Base-by-base conservation (phyloP, 2,113 vertebrate species). In the Apodemus speciosus region DNA sequence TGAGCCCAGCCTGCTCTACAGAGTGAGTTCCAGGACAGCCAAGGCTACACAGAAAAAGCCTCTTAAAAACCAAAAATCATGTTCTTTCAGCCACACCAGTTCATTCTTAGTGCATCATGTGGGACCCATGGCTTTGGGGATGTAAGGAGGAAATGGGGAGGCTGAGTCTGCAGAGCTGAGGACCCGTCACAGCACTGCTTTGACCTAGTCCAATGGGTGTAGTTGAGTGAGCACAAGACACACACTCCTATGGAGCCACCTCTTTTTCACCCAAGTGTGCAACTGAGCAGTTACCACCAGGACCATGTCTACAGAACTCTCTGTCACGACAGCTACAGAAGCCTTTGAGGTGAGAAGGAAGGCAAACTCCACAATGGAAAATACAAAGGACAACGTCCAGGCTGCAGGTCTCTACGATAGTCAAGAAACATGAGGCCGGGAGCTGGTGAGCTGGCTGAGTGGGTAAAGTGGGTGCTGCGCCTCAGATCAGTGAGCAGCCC, bases 321-420 rank as follows among this genome's bases (percentile, higher is more conserved):
- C 71, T 66, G 62, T 56, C 68, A 83, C 25, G 46, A 53, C 32
- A 62, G 64, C 14, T 49, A 66, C 56, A 53, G 8, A 71, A 30
- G 32, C 58, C 73, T 81, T 80, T 81, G 16, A 90, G 30, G 60
- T 71, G 85, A 38, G n/a, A 92, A 85, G 88, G 69, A 90, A 94
- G 83, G 46, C 51, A 92, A 87, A 11, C 25, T 38, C 69, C 85
- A 43, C 53, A 85, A 0, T 64, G n/a, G n/a, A 62, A 93, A 94
- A 85, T 49, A 43, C 40, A 85, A 90, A 85, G 8, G 30, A 46
- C 69, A 40, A 72, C 1, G 9, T 23, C 20, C 38, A 72, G 69
- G 69, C 21, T 88, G 11, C 75, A 85, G 91, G 58, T 93, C 90
- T 93, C 38, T 88, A 18, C 79, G 43, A 86, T 23, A 56, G n/a